Evolutionary conservation across 2,113 vertebrate species (phyloP).

Genomic region (Vanacampus margaritifer): DNA sequence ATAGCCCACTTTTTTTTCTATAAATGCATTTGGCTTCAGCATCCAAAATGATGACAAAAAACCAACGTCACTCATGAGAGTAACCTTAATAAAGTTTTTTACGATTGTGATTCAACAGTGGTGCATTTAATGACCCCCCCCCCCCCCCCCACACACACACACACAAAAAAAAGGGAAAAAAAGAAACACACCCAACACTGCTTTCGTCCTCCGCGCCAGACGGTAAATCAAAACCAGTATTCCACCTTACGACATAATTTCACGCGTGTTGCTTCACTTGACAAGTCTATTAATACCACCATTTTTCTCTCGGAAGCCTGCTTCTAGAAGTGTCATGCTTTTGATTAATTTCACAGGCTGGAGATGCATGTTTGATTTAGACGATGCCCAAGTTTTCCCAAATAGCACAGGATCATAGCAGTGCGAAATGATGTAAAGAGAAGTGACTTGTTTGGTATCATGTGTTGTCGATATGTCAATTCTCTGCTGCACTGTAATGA

Average conservation of each 20-base stretch:
- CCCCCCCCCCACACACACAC: too few species aligned
- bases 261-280: constrained; percentile 2
- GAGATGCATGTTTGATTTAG: neutral
- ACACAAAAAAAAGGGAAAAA: neutral
- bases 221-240: constrained; percentile 6
- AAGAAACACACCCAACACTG: neutral
- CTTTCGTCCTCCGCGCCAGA: neutral
- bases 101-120: constrained; percentile 7
- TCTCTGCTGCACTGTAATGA: too few species aligned
- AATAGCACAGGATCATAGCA: too few species aligned
- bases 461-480: too few species aligned
- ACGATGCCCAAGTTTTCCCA: neutral
- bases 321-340: neutral
- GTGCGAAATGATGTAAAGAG: too few species aligned
- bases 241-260: neutral
- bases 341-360: neutral
- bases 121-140: neutral
- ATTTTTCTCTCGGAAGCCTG: neutral
- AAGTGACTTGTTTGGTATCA: too few species aligned
- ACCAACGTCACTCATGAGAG: constrained; percentile 32
- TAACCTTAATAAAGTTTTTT: constrained; percentile 13
- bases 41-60: constrained; percentile 66
- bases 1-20: neutral
- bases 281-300: neutral
- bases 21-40: neutral